Base-by-base conservation (phyloP, 2,113 vertebrate genomes). In the Ictidomys tridecemlineatus region DNA sequence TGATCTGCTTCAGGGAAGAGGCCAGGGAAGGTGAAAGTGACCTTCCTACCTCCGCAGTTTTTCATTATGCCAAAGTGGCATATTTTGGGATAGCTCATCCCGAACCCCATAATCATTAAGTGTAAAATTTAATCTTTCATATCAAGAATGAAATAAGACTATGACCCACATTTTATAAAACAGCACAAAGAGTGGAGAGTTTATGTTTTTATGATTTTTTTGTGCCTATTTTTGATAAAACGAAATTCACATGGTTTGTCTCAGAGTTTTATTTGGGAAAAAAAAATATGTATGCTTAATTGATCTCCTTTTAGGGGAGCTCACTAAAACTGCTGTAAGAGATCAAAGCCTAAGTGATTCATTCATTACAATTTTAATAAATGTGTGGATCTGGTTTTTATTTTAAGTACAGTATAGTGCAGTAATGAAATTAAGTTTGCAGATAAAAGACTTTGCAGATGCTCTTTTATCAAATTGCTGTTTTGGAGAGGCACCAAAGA, bases 321-420 rank as follows among this genome's bases (percentile, higher is more conserved):
- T 96, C 61, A 72, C 5, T 93, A 89, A 39, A 96, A 90, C 30
- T 96, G 32, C 32, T 82, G 74, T 82, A 70, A 74, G 69, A 76
- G 92, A 97, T 97, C 87, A 88, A 80, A 96, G 85, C 88, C 86
- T 96, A 97, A 97, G 79, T 65, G 91, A 97, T 98, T 92, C 0
- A 7, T 93, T 98, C 73, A 22, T 97, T 96, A 94, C 8, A 85
- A 83, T 97, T 97, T 97, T 96, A 98, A 98, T 95, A 97, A 96
- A 98, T 96, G 97, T 96, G 94, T 96, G 89, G 82, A 89, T 95
- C 82, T 98, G 79, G 92, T 98, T 98, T 98, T 94, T 91, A 92
- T 91, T 77, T 96, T 84, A 78, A 97, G 95, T 97, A 93, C 39
- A 65, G 20, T 93, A 53, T 85, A 91, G 77, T 96, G 2, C 58